Evolutionary conservation across 64 coral and sea anemone genomes (phyloP), one percentile per base, ranked within the genome.

Genomic region (Stichodactyla helianthus): DNA sequence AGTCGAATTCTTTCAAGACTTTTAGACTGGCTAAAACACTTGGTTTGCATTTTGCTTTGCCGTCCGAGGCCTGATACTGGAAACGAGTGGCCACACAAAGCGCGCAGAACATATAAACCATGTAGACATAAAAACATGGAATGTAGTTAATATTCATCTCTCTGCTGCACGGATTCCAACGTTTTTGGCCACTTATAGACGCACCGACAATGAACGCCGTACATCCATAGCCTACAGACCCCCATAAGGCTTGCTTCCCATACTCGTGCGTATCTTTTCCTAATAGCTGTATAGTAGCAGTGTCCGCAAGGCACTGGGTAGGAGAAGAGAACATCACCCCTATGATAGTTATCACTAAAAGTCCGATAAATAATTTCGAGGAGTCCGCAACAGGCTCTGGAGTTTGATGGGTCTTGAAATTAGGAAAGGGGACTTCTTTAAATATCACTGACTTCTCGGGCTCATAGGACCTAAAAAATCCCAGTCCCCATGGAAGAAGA

Each of bases 241-340:
- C 97, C 90, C 93, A 99, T 11, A 99, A 85, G 16, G 97, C 97
- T 71, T 99, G 97, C 85, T 92, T 99, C 20, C 97, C 97, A 64
- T 99, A 99, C 84, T 99, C 97, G 77, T 93, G 97, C 8, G 93
- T 90, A 52, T 94, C 97, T 71, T 89, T 87, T 20, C 93, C 97
- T 53, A 99, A 88, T 54, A 92, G 56, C 85, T 99, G 97, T 61
- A 99, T 78, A 44, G 97, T 99, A 7, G 97, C 97, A 60, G 93
- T 99, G 53, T 99, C 97, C 20, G 97, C 97, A n/a, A 99, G 71
- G 70, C 93, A 95, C 20, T 94, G 91, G 6, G 97, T 90, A 4
- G 97, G 97, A 6, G 97, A 95, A n/a, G 93, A 88, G 79, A 99
- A 99, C 55, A 94, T 93, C 44, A 92, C 77, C 74, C 97, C 93